Evolutionary conservation across 2,888 invertebrate species (phyloP).

Genomic region (Theretra japonica): DNA sequence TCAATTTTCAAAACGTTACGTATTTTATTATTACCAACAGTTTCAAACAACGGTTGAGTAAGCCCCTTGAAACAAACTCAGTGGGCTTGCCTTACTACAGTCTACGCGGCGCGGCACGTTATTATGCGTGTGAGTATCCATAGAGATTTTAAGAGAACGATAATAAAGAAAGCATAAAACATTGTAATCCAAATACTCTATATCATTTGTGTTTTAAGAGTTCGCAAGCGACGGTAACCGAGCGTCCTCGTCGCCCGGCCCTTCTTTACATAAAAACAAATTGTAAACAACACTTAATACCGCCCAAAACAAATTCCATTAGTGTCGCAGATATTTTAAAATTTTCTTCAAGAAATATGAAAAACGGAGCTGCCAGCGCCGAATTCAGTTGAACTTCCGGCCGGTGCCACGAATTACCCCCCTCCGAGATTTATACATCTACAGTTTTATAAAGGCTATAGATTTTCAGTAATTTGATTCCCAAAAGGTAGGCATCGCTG

Average conservation of each 20-base stretch:
- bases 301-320: slow-evolving; percentile 12
- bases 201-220: too few relatives aligned
- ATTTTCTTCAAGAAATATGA: not conserved
- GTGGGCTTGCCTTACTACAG: too few relatives aligned
- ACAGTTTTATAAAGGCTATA: not conserved
- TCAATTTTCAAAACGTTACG: too few relatives aligned
- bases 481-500: not conserved
- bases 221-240: too few relatives aligned
- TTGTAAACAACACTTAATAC: not conserved
- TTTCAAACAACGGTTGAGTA: too few relatives aligned
- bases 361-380: not conserved
- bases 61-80: too few relatives aligned
- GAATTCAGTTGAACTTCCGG: not conserved
- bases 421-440: not conserved
- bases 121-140: too few relatives aligned
- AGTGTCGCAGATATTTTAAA: not conserved
- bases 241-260: not conserved
- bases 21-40: too few relatives aligned
- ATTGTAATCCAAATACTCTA: too few relatives aligned
- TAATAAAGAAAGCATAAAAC: too few relatives aligned
- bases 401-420: not conserved
- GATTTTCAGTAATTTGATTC: not conserved
- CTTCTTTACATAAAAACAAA: not conserved
- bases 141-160: too few relatives aligned
- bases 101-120: too few relatives aligned